Conservation (phyloP, 2,113 vertebrate genomes). For the Pteruthius melanotis region DNA sequence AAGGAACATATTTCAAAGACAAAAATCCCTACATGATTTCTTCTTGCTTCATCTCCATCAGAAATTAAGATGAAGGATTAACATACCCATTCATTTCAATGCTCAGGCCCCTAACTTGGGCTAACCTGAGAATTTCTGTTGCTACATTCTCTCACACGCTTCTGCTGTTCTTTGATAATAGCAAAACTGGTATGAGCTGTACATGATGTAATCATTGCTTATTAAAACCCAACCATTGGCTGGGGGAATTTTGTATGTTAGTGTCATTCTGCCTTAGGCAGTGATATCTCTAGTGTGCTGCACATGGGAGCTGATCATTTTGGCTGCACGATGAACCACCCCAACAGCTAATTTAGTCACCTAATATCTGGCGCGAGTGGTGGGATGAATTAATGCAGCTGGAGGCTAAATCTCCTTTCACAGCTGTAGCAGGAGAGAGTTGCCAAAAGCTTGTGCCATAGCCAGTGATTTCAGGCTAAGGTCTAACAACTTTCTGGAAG, state of each 20-base stretch:
- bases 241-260: background rate
- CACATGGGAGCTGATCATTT: background rate
- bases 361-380: background rate
- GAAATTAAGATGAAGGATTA: background rate
- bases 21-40: background rate
- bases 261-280: background rate
- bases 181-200: background rate
- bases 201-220: background rate
- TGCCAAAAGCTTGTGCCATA: constrained; percentile 8
- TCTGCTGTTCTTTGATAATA: background rate
- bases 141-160: background rate
- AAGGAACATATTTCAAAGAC: background rate
- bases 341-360: background rate
- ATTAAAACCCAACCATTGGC: background rate
- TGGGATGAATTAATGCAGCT: background rate
- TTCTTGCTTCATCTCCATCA: background rate
- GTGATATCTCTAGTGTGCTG: background rate
- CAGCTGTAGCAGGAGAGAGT: constrained; percentile 5
- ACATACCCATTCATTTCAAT: background rate
- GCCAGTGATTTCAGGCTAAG: background rate
- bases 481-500: background rate
- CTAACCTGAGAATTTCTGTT: background rate
- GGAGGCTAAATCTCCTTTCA: background rate
- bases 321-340: background rate
- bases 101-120: background rate